phyloP scores from a whole-genome alignment of 2,888 invertebrate genomes.

The Dastarcus helophoroides region DNA sequence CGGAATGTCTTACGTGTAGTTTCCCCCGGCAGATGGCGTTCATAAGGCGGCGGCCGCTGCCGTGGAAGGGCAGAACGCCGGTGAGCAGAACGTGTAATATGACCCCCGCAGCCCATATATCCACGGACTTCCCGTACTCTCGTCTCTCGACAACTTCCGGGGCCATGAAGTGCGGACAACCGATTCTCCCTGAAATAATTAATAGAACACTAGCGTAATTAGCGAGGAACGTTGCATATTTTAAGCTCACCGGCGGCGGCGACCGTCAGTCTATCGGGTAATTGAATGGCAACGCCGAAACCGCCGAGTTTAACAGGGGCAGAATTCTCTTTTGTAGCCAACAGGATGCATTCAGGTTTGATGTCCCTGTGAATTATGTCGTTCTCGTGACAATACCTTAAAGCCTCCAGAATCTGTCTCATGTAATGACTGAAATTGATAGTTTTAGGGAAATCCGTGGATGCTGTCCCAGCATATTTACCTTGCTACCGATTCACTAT shows the following conservation, averaged over 20 bases:
- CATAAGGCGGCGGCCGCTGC: constrained; percentile 85
- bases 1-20: constrained; percentile 64
- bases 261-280: constrained; percentile 57
- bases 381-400: constrained; percentile 96
- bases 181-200: constrained; percentile 69
- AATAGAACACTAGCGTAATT: too few species aligned
- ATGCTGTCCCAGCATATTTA: constrained; percentile 34
- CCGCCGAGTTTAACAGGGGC: constrained; percentile 97
- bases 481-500: constrained; percentile 99
- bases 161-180: constrained; percentile 96
- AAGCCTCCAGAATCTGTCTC: constrained; percentile 93
- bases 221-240: constrained; percentile 8
- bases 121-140: constrained; percentile 87
- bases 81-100: constrained; percentile 87
- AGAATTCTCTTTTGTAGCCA: constrained; percentile 94
- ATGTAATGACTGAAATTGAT: constrained; percentile 80
- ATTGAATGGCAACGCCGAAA: constrained; percentile 90
- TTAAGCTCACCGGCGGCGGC: constrained; percentile 22
- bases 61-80: constrained; percentile 90
- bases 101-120: constrained; percentile 97
- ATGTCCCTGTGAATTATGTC: constrained; percentile 97
- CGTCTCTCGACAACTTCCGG: constrained; percentile 91
- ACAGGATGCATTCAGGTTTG: constrained; percentile 90
- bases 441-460: background rate
- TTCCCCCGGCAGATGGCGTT: constrained; percentile 82